Percentiles rank a stretch among this genome's conserved stretches.
phyloP scores from a whole-genome alignment of 1,140 invertebrate genomes.

The Neodiprion pinetum region DNA sequence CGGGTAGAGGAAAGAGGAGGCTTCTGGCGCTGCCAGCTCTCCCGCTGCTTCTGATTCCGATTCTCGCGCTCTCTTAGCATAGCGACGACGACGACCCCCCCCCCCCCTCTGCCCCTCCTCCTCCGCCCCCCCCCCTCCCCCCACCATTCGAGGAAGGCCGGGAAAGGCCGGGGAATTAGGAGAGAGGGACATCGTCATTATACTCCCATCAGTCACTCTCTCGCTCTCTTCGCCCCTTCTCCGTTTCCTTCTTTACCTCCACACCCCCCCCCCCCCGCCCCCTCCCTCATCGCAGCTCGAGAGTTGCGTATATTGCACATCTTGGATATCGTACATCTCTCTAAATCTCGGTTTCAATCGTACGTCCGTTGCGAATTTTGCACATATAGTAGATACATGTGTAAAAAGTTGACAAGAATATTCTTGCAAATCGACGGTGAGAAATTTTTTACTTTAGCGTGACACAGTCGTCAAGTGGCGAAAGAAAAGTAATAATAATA shows the following conservation, averaged over 20 bases:
- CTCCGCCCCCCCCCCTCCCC: constrained; percentile 19
- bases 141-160: constrained; percentile 26
- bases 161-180: constrained; percentile 43
- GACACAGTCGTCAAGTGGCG: too few species aligned
- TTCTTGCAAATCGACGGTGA: too few species aligned
- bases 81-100: background rate
- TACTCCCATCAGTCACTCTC: constrained; percentile 36
- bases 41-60: constrained; percentile 34
- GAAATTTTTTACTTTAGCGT: too few species aligned
- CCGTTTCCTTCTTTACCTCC: background rate
- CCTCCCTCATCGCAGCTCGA: background rate
- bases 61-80: constrained; percentile 32
- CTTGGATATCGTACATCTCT: too few species aligned
- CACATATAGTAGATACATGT: too few species aligned
- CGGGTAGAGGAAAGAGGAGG: constrained; percentile 41
- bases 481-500: too few species aligned
- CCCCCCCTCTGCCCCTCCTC: constrained; percentile 14
- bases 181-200: constrained; percentile 37
- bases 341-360: too few species aligned
- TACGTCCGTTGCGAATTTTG: too few species aligned
- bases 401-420: too few species aligned
- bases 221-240: constrained; percentile 12
- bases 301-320: background rate
- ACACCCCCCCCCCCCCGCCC: background rate
- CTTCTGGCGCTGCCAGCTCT: constrained; percentile 18